Evolutionary conservation across 2,113 vertebrate genomes (phyloP).

Genomic region (Urocitellus parryii): DNA sequence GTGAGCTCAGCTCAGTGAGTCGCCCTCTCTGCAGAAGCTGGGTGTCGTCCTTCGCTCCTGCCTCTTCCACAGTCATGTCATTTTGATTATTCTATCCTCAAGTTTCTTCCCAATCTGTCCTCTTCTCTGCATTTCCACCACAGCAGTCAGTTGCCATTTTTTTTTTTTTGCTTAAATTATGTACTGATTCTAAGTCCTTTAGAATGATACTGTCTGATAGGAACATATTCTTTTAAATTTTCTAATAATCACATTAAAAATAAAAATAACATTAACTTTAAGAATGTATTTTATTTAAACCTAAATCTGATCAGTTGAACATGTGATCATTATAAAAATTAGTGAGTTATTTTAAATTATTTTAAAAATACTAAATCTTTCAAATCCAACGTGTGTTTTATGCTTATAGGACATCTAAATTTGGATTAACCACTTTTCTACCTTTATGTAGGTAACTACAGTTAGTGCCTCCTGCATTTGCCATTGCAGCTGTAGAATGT

Average conservation of each 20-base stretch:
- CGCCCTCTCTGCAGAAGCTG: neutral
- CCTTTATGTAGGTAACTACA: neutral
- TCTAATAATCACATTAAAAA: constrained; percentile 25
- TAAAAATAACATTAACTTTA: constrained; percentile 35
- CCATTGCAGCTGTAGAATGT: neutral
- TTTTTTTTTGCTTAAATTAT: neutral
- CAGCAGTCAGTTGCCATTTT: neutral
- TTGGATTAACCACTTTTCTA: neutral
- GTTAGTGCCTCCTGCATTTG: neutral
- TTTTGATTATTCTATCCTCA: neutral
- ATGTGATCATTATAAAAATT: constrained; percentile 15
- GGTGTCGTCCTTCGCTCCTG: neutral
- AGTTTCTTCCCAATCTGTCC: neutral
- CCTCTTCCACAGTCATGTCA: neutral
- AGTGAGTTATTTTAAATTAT: neutral
- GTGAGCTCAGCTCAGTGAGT: neutral
- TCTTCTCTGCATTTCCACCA: neutral
- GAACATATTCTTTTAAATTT: constrained; percentile 34
- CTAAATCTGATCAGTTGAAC: neutral
- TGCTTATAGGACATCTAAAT: neutral
- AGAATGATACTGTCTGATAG: neutral
- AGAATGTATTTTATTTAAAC: constrained; percentile 7
- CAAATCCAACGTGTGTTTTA: neutral
- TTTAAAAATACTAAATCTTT: neutral
- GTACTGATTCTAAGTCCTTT: neutral